Conservation (phyloP, 2,113 vertebrate species). For the Apistogramma diplotaenia region DNA sequence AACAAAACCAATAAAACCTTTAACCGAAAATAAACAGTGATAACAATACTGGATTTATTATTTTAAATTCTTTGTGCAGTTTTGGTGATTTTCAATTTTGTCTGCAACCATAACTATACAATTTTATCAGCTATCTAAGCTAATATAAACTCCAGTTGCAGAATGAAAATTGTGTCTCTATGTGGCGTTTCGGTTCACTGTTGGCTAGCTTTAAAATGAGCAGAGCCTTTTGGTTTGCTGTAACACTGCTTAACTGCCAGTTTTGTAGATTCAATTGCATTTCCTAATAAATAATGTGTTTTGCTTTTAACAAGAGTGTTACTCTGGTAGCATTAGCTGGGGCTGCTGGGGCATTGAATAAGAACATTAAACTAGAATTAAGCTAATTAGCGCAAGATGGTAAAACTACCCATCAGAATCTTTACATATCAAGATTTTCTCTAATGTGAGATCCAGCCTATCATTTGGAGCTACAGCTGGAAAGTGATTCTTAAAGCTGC, state of each 20-base stretch:
- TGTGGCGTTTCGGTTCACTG: not conserved
- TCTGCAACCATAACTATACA: not conserved
- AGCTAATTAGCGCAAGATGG: not conserved
- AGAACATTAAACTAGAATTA: not conserved
- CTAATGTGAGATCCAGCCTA: not conserved
- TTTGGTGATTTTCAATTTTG: not conserved
- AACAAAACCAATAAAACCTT: too few relatives aligned
- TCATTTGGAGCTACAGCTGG: not conserved
- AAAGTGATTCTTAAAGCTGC: not conserved
- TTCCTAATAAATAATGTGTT: not conserved
- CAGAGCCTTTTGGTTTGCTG: not conserved
- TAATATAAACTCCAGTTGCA: not conserved
- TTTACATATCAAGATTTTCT: not conserved
- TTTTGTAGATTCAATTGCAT: not conserved
- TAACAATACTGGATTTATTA: too few relatives aligned
- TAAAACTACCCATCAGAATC: not conserved
- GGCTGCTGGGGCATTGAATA: not conserved
- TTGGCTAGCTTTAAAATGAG: not conserved
- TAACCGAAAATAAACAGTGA: too few relatives aligned
- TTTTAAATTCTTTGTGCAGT: not conserved
- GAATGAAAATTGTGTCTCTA: not conserved
- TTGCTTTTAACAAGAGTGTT: not conserved
- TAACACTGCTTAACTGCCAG: not conserved
- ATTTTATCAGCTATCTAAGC: not conserved
- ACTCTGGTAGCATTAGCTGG: not conserved